Evolutionary conservation across 2,113 vertebrate genomes (phyloP).

Genomic region (Trinectes maculatus): DNA sequence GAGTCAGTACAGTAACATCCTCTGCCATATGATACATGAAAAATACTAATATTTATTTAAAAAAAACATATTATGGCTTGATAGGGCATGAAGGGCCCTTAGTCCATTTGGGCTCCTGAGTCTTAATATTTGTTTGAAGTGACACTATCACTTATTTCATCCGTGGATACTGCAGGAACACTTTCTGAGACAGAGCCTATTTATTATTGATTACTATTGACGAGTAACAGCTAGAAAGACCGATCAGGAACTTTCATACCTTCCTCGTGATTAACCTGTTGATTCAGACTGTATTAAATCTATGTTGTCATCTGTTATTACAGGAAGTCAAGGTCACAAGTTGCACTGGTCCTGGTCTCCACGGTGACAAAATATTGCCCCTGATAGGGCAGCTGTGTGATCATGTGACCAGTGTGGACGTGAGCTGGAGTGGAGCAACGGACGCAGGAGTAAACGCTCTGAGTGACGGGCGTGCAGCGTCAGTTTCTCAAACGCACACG

Average conservation of each 20-base stretch:
- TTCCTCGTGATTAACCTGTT: neutral
- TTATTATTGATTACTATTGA: too few relatives aligned
- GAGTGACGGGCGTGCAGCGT: conserved; percentile 48
- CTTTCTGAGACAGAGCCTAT: too few relatives aligned
- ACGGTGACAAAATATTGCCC: conserved; percentile 58
- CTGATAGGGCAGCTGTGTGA: conserved; percentile 61
- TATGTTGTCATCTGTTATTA: neutral
- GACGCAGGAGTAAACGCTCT: conserved; percentile 68
- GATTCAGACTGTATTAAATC: neutral
- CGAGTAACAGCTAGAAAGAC: too few relatives aligned
- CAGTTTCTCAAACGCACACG: conserved; percentile 3
- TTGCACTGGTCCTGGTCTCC: conserved; percentile 63
- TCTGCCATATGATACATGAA: too few relatives aligned
- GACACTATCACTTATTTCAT: too few relatives aligned
- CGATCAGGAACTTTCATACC: too few relatives aligned
- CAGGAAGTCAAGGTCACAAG: conserved; percentile 75
- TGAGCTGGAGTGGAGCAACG: conserved; percentile 75
- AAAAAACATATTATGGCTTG: too few relatives aligned
- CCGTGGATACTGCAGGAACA: too few relatives aligned
- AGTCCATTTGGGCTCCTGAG: too few relatives aligned
- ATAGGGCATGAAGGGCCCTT: too few relatives aligned
- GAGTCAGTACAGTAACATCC: neutral
- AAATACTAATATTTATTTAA: too few relatives aligned
- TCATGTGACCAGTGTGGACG: conserved; percentile 54
- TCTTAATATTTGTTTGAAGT: too few relatives aligned